Base-by-base conservation (phyloP, 2,888 invertebrate species). In the Aphodius granarius region DNA sequence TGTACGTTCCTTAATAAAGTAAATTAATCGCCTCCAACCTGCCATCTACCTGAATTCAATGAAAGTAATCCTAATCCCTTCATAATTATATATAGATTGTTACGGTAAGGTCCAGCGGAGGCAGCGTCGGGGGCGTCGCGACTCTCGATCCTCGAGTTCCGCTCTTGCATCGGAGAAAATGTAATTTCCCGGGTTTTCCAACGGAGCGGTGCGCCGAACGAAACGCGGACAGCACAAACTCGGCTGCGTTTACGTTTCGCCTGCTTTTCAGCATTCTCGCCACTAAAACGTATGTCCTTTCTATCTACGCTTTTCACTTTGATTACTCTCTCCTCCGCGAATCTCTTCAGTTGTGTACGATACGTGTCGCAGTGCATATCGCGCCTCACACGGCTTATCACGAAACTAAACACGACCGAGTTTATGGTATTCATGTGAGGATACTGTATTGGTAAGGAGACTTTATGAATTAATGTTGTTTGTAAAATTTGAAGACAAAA, bases 121-220 rank as follows among this genome's bases (percentile, higher is more conserved):
- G 43, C 43, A 43, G 43, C 43, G n/a, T n/a, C 43, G 43, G 13
- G 9, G 43, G 43, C 1, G 43, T 43, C 43, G 1, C 43, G 43
- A 43, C 43, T 43, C 43, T 43, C 43, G 43, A 43, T 15, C 76
- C 76, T 71, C 62, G 66, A 20, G 18, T 73, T 73, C 66, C 18
- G 73, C 76, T 80, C 80, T 81, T 80, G 65, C 72, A 80, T 76
- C 79, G 81, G 66, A 74, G 79, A 79, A 82, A 81, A 83, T 81
- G 78, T 81, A 77, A 81, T 82, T 83, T 83, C 82, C 83, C 83
- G 82, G 83, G 83, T 78, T 80, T 79, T 79, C 78, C 79, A 77
- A 77, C 43, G 43, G 43, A 43, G 77, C 77, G 78, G 78, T 79
- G 73, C 75, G 43, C 43, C 43, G 43, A 43, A 43, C 43, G 43